phyloP scores from a whole-genome alignment of 1,140 invertebrate species.

The Leptopilina clavipes region DNA sequence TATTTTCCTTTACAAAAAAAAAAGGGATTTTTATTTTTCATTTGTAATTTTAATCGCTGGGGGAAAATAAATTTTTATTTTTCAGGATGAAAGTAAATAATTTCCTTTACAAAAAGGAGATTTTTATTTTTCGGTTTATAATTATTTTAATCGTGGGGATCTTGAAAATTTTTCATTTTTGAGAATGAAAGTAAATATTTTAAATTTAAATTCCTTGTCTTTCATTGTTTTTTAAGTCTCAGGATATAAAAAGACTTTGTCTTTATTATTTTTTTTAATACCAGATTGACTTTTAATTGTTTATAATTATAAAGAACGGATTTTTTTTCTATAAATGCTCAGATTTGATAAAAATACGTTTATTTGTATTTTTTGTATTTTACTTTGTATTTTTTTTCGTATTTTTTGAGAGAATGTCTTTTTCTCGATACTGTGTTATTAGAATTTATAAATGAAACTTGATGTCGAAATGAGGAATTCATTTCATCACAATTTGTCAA shows the following conservation, averaged over 20 bases:
- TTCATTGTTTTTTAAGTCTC: constrained; percentile 17
- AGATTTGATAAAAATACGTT: neutral
- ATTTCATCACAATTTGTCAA: constrained; percentile 13
- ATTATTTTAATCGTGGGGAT: no score
- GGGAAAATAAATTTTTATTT: no score
- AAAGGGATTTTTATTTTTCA: no score
- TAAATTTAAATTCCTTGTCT: neutral
- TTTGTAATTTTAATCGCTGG: no score
- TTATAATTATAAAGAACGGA: neutral
- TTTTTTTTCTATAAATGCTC: constrained; percentile 1
- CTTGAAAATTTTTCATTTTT: no score
- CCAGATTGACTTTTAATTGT: neutral
- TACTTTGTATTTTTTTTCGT: no score
- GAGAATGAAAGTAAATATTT: no score
- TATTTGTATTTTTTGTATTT: neutral
- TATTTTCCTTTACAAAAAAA: no score
- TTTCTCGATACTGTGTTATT: constrained; percentile 44
- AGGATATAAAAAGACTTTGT: neutral
- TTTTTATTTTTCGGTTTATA: no score
- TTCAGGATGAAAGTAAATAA: no score
- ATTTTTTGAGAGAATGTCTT: neutral
- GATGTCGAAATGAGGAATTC: constrained; percentile 32
- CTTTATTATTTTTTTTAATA: neutral
- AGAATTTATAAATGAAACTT: constrained; percentile 34
- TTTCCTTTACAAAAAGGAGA: no score